Evolutionary conservation across 2,797 vertebrate genomes (phyloP).

Genomic region (Lacerta agilis): DNA sequence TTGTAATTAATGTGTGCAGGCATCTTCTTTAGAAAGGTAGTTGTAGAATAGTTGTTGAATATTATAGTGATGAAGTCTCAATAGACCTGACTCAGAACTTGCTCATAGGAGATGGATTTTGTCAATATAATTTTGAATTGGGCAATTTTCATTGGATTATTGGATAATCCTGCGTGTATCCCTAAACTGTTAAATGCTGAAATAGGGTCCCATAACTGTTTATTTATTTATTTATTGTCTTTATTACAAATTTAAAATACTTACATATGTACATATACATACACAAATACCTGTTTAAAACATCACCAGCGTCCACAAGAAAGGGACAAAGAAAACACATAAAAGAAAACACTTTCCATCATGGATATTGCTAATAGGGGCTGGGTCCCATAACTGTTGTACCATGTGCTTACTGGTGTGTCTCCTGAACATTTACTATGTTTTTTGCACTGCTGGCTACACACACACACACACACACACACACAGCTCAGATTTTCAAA

Average conservation of each 20-base stretch:
- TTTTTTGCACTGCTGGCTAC: background rate
- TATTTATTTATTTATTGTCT: no score
- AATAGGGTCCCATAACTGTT: background rate
- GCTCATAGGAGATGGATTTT: background rate
- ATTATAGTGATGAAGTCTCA: background rate
- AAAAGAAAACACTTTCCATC: no score
- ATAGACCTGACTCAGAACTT: background rate
- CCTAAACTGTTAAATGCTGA: background rate
- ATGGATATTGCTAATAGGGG: no score
- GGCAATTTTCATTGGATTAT: background rate
- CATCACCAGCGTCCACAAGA: no score
- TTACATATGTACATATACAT: no score
- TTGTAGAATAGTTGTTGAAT: background rate
- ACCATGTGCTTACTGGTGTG: background rate
- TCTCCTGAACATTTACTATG: background rate
- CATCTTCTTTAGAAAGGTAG: background rate
- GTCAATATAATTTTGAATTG: background rate
- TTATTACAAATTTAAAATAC: no score
- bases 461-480: background rate
- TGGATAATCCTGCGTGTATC: background rate
- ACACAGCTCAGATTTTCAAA: background rate
- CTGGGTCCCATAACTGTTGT: background rate
- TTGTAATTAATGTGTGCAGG: background rate
- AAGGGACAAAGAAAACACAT: no score
- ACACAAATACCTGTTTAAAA: no score